Evolutionary conservation across 92 coral and sea anemone genomes (phyloP).

Genomic region (Epizoanthus stellaris): DNA sequence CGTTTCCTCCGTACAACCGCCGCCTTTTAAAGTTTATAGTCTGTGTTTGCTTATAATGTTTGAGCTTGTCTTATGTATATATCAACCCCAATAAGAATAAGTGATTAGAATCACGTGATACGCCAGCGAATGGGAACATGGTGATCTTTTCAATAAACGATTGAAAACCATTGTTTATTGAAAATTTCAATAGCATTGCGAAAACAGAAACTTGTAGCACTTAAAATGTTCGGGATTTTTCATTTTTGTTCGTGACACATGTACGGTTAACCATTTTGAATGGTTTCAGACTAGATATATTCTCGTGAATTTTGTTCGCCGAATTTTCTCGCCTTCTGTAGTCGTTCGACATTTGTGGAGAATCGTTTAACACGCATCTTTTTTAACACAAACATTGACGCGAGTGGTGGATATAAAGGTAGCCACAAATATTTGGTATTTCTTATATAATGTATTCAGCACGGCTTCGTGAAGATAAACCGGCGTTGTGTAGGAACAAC

Average conservation of each 20-base stretch:
- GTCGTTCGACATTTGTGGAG: slow-evolving; percentile 8
- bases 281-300: slow-evolving; percentile 2
- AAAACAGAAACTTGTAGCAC: slow-evolving; percentile 44
- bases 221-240: slow-evolving; percentile 37
- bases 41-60: slow-evolving; percentile 31
- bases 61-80: slow-evolving; percentile 39
- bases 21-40: slow-evolving; percentile 41
- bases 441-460: slow-evolving; percentile 69
- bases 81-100: slow-evolving; percentile 37
- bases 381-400: slow-evolving; percentile 59
- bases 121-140: slow-evolving; percentile 26
- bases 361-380: slow-evolving; percentile 31
- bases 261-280: slow-evolving; percentile 2
- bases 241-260: slow-evolving; percentile 9
- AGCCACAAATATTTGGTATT: slow-evolving; percentile 82
- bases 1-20: slow-evolving; percentile 34
- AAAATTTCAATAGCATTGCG: slow-evolving; percentile 41
- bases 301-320: neutral
- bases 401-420: slow-evolving; percentile 59
- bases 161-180: slow-evolving; percentile 43
- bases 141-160: slow-evolving; percentile 53
- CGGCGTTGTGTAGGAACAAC: slow-evolving; percentile 66
- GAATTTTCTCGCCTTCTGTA: neutral
- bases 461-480: slow-evolving; percentile 68
- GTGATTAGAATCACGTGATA: slow-evolving; percentile 37